These are phyloP conservation scores for Brachynemurus nebulosus DNA, from an alignment of 2,888 invertebrate genomes.

Conservation along the genomic window DNA sequence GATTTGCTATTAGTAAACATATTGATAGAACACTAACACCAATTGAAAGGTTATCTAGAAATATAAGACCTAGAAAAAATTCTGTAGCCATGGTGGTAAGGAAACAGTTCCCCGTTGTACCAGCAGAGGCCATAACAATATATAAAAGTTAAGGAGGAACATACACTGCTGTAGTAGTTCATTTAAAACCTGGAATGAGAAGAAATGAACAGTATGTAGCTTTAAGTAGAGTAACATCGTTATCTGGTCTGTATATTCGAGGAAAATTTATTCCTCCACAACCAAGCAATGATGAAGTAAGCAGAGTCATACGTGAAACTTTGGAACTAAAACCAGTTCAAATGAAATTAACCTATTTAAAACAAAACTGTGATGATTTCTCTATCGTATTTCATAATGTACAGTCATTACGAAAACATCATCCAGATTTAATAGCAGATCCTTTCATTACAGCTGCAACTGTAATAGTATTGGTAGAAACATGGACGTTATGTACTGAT, in stretches of 20 bases:
- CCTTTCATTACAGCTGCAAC: neutral
- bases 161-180: constrained; percentile 7
- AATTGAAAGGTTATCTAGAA: neutral
- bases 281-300: neutral
- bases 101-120: constrained; percentile 15
- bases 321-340: neutral
- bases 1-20: neutral
- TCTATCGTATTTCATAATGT: neutral
- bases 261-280: neutral
- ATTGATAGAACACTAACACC: neutral
- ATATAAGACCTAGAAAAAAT: no score
- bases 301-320: neutral
- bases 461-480: neutral
- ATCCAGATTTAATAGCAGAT: neutral
- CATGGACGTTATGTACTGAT: no score
- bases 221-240: neutral
- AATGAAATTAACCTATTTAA: neutral
- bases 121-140: constrained; percentile 16
- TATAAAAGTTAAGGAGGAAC: constrained; percentile 17
- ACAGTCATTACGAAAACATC: neutral
- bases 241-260: neutral
- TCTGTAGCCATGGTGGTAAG: constrained; percentile 5
- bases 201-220: neutral
- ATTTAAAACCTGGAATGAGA: neutral
- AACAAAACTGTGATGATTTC: neutral